Conservation (phyloP, 2,113 vertebrate genomes). For the Eulemur macaco region DNA sequence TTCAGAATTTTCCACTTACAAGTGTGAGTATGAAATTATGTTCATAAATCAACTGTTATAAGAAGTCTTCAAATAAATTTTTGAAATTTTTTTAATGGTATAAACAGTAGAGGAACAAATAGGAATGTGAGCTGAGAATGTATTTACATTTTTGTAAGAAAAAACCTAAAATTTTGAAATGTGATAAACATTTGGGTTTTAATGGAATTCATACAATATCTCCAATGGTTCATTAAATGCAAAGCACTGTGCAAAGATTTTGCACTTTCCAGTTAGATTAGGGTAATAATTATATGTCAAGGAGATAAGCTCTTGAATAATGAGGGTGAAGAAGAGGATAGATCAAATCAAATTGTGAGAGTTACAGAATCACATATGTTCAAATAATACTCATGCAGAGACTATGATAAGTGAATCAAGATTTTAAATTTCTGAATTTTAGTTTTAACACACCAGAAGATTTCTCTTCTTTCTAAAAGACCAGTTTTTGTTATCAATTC, state of each 20-base stretch:
- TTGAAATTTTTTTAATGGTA: background rate
- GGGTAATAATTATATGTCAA: constrained; percentile 64
- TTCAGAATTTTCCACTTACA: background rate
- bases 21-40: background rate
- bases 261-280: constrained; percentile 51
- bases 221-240: constrained; percentile 42
- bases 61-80: background rate
- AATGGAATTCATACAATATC: background rate
- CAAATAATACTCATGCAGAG: background rate
- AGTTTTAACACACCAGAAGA: background rate
- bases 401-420: background rate
- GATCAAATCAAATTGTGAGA: constrained; percentile 31
- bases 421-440: constrained; percentile 13
- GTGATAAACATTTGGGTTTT: background rate
- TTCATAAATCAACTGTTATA: background rate
- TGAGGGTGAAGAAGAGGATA: constrained; percentile 9
- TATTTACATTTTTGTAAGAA: background rate
- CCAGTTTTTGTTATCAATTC: background rate
- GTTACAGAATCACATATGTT: constrained; percentile 14
- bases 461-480: background rate
- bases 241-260: constrained; percentile 46
- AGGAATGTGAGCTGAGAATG: background rate
- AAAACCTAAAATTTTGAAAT: background rate
- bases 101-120: background rate
- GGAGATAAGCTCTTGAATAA: constrained; percentile 60